Evolutionary conservation across 2,888 invertebrate species (phyloP).

Genomic region (Hymenopus coronatus): DNA sequence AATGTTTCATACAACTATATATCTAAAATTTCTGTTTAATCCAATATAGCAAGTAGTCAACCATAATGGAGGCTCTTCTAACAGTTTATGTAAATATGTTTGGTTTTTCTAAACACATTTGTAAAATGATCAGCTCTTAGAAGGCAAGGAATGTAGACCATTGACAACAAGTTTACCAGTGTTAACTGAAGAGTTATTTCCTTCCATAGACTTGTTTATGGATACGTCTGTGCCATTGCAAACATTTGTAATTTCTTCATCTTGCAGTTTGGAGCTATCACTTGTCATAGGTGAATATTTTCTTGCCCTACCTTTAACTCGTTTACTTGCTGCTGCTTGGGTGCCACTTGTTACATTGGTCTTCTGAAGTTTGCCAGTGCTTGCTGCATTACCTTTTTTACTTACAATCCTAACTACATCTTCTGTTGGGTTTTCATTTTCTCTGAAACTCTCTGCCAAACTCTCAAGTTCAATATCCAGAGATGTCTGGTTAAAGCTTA

Average conservation of each 20-base stretch:
- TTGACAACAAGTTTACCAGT: neutral
- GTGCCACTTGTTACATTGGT: neutral
- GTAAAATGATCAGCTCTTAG: neutral
- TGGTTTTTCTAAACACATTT: neutral
- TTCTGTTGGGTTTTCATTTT: neutral
- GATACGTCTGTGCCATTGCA: neutral
- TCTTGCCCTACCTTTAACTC: neutral
- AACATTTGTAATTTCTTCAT: neutral
- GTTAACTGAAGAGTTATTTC: neutral
- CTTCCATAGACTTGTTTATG: neutral
- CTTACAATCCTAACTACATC: neutral
- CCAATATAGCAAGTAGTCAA: neutral
- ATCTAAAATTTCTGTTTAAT: neutral
- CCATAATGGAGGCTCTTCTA: neutral
- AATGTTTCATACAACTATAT: neutral
- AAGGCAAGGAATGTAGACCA: neutral
- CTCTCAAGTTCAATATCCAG: constrained; percentile 1
- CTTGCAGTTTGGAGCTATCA: neutral
- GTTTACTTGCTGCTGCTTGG: neutral
- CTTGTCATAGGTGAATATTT: neutral
- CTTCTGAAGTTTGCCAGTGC: neutral
- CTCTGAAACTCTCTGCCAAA: neutral
- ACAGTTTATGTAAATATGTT: neutral
- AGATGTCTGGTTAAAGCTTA: neutral
- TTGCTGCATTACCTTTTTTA: neutral